Conservation (phyloP, 2,888 invertebrate species). For the Andrena fulva region DNA sequence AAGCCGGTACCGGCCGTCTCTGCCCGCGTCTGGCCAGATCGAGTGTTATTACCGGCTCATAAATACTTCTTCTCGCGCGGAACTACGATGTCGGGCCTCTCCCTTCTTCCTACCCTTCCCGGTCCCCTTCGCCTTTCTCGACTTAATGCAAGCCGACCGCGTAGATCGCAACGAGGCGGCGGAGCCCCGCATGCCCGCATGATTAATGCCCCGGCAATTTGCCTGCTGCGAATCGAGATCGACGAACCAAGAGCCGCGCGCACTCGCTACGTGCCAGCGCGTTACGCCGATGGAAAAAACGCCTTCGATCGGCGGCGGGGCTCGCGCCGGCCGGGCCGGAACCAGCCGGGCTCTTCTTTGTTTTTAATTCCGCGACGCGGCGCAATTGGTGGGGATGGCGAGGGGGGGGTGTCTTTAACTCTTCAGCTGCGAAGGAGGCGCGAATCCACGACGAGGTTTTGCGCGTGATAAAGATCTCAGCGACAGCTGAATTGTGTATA, state of each 20-base stretch:
- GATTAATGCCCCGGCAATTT: constrained; percentile 68
- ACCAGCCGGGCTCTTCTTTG: neutral
- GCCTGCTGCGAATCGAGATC: constrained; percentile 66
- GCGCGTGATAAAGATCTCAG: too few relatives aligned
- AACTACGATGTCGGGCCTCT: constrained; percentile 24
- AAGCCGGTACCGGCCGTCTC: constrained; percentile 1
- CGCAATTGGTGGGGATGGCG: neutral
- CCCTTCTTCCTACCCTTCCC: neutral
- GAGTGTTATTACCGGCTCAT: constrained; percentile 63
- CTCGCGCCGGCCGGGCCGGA: neutral
- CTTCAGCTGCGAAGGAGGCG: neutral
- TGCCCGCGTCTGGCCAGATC: constrained; percentile 33
- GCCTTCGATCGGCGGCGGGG: too few relatives aligned
- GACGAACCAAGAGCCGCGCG: constrained; percentile 42
- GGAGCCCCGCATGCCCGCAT: constrained; percentile 38
- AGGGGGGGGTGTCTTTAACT: neutral
- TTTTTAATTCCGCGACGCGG: neutral
- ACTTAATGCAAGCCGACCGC: constrained; percentile 30
- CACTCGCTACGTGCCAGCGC: constrained; percentile 40
- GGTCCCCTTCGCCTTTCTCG: neutral
- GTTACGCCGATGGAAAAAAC: constrained; percentile 5
- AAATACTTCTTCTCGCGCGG: constrained; percentile 62
- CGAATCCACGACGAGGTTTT: too few relatives aligned
- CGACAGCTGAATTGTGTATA: too few relatives aligned
- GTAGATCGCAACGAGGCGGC: constrained; percentile 50